These are phyloP conservation scores for Tarsius wallacei DNA, from an alignment of 2,797 vertebrate species.

Conservation along the genomic window DNA sequence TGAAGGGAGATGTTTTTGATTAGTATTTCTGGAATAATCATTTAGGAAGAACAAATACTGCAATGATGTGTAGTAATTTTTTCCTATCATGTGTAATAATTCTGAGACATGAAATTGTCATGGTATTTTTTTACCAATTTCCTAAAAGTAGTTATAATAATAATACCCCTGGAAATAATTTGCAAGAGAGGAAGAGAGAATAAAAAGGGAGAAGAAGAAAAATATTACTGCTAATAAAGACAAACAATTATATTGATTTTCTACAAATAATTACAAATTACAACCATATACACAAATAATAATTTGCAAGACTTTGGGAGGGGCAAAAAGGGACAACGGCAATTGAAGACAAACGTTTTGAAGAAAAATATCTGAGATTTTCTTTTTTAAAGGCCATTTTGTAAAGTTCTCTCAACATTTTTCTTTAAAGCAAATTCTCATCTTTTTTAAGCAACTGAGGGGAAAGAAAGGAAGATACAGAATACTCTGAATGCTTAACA, in stretches of 20 bases:
- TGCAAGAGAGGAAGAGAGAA: constrained; percentile 11
- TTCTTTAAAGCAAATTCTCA: constrained; percentile 40
- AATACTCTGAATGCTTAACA: not conserved
- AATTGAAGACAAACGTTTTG: not conserved
- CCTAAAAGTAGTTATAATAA: constrained; percentile 73
- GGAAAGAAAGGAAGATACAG: not conserved
- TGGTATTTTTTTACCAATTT: constrained; percentile 82
- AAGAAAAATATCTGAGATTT: not conserved
- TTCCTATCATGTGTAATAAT: constrained; percentile 33
- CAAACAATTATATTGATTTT: constrained; percentile 32
- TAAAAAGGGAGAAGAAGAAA: constrained; percentile 64
- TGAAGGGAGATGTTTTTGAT: constrained; percentile 79
- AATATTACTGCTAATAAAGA: not conserved
- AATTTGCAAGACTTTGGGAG: constrained; percentile 5
- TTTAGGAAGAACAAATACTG: constrained; percentile 68
- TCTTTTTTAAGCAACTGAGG: constrained; percentile 48
- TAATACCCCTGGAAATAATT: constrained; percentile 73
- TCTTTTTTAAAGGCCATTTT: constrained; percentile 9
- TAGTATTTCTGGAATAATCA: constrained; percentile 72
- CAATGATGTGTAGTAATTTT: not conserved
- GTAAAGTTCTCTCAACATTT: not conserved
- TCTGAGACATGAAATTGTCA: constrained; percentile 66
- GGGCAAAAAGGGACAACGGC: not conserved
- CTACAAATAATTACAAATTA: constrained; percentile 46
- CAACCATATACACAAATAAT: constrained; percentile 42